phyloP scores from a whole-genome alignment of 2,888 invertebrate genomes.

The Tipula lateralis region DNA sequence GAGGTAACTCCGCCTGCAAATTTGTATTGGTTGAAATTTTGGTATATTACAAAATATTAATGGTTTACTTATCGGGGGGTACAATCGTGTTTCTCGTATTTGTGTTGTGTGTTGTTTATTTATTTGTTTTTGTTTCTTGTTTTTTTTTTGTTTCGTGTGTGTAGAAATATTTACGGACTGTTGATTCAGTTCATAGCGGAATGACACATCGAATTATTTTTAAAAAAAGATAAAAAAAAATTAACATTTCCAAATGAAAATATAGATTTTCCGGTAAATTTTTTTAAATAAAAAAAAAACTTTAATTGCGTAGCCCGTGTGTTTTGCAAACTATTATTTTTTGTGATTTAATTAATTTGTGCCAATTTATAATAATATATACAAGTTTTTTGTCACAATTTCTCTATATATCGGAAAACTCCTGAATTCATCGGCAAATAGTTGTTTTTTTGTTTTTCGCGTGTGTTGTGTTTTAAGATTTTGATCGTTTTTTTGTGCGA shows the following conservation, averaged over 20 bases:
- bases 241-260: neutral
- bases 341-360: neutral
- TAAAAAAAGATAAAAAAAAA: neutral
- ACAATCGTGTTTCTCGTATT: neutral
- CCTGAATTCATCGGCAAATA: neutral
- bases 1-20: neutral
- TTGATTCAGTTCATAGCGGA: constrained; percentile 24
- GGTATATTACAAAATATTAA: neutral
- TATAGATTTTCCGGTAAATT: neutral
- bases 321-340: neutral
- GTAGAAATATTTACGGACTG: constrained; percentile 19
- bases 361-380: neutral
- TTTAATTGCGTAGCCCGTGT: neutral
- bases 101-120: neutral
- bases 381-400: no score
- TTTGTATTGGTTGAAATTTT: neutral
- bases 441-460: neutral
- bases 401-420: neutral
- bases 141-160: neutral
- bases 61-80: neutral
- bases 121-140: neutral
- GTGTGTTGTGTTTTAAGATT: neutral
- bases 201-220: constrained; percentile 19
- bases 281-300: neutral
- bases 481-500: neutral